These are phyloP conservation scores for Nothobranchius furzeri DNA, from an alignment of 2,113 vertebrate species.

Conservation along the genomic window DNA sequence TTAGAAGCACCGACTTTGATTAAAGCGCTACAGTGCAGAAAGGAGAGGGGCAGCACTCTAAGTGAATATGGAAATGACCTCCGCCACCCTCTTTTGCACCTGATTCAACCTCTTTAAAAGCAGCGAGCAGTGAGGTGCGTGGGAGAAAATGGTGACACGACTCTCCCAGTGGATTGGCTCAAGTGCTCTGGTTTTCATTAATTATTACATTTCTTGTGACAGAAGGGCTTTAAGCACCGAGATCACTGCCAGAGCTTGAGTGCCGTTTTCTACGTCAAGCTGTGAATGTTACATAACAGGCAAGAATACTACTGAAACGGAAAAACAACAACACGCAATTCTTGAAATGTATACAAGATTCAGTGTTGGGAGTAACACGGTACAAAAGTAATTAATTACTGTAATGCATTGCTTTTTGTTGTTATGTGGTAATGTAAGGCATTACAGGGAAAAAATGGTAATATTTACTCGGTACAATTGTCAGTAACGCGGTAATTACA, in stretches of 20 bases:
- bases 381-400: too few species aligned
- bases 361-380: too few species aligned
- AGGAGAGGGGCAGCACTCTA: constrained; percentile 56
- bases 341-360: too few species aligned
- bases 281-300: neutral
- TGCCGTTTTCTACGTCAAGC: neutral
- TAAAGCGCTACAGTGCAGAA: constrained; percentile 63
- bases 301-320: too few species aligned
- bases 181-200: constrained; percentile 34
- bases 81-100: constrained; percentile 35
- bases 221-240: constrained; percentile 8
- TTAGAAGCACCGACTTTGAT: constrained; percentile 69
- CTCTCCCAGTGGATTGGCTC: constrained; percentile 2
- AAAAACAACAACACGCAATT: too few species aligned
- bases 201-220: constrained; percentile 31
- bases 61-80: constrained; percentile 74
- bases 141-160: constrained; percentile 18
- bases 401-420: too few species aligned
- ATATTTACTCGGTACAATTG: too few species aligned
- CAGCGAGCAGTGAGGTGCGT: neutral
- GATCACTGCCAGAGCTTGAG: neutral
- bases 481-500: too few species aligned
- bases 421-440: too few species aligned
- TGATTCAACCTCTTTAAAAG: constrained; percentile 44
- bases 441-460: too few species aligned